Conservation (phyloP, 2,797 vertebrate species). For the Sebastes cheni region DNA sequence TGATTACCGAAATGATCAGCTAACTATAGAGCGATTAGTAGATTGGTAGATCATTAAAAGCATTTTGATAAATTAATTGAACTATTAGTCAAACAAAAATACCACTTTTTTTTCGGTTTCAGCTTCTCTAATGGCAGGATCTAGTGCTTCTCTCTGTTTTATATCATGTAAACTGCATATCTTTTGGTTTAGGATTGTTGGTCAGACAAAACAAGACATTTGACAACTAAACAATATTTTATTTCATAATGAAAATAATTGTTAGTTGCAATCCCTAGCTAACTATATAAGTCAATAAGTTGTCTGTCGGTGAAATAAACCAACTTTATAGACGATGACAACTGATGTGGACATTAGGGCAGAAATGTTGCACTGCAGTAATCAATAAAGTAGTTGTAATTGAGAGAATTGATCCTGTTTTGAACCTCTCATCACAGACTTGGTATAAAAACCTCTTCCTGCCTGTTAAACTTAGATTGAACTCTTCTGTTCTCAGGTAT, state of each 20-base stretch:
- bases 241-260: neutral
- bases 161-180: neutral
- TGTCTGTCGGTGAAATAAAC: neutral
- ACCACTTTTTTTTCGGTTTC: neutral
- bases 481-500: conserved; percentile 82
- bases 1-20: neutral
- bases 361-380: neutral
- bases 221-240: neutral
- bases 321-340: neutral
- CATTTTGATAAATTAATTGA: neutral
- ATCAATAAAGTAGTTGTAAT: neutral
- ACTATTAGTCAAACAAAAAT: neutral
- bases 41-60: neutral
- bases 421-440: neutral
- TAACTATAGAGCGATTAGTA: neutral
- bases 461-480: neutral
- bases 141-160: neutral
- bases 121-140: neutral
- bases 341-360: neutral
- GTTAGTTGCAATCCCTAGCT: neutral
- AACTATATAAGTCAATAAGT: neutral
- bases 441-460: neutral
- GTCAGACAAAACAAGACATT: neutral
- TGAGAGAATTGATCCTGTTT: neutral
- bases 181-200: neutral